Conservation (phyloP, 2,113 vertebrate genomes). For the Thomomys bottae region DNA sequence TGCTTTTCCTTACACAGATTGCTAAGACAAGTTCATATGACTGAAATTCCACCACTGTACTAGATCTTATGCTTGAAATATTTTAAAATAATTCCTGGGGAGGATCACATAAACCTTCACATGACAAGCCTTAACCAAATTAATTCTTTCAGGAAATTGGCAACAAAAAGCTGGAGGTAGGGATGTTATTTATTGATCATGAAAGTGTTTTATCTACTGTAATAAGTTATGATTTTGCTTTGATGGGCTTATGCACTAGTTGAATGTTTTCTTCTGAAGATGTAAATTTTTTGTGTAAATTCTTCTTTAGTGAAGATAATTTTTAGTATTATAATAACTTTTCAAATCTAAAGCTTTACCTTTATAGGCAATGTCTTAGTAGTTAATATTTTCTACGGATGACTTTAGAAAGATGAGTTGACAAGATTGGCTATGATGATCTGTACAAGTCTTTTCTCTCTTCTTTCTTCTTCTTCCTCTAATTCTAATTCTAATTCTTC, state of each 20-base stretch:
- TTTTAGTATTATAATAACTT: neutral
- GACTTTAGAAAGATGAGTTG: neutral
- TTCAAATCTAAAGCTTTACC: neutral
- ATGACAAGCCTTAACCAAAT: slow-evolving; percentile 14
- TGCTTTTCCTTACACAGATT: slow-evolving; percentile 20
- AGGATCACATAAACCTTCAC: neutral
- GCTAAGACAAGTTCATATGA: neutral
- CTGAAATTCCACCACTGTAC: neutral
- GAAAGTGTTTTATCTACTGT: neutral
- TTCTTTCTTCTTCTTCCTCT: too few relatives aligned
- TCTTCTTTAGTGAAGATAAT: neutral
- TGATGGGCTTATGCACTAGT: neutral
- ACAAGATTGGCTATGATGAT: neutral
- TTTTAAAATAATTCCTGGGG: slow-evolving; percentile 43
- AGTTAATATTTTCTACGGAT: neutral
- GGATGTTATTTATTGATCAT: neutral
- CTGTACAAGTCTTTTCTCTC: too few relatives aligned
- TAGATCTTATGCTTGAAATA: neutral
- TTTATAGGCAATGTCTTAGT: neutral
- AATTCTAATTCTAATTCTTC: too few relatives aligned
- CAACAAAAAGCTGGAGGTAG: neutral
- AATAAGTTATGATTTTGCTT: neutral
- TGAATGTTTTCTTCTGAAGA: neutral
- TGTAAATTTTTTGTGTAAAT: neutral
- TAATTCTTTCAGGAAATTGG: neutral